Evolutionary conservation across 2,888 invertebrate species (phyloP), one percentile per base, ranked within the genome.

Genomic region (Eumacrocentrus americanus): DNA sequence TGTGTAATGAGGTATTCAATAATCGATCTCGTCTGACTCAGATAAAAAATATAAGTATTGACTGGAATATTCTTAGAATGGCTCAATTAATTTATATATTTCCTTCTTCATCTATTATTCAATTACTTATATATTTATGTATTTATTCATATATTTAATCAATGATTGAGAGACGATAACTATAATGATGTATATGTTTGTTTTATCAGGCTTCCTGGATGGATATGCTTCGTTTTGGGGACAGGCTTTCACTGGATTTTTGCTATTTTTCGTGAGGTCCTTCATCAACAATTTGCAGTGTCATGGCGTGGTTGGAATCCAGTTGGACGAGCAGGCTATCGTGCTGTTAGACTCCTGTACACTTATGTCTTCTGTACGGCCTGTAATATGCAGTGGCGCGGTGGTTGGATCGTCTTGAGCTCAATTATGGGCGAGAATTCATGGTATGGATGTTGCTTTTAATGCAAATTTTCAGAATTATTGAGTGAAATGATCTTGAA

Each of bases 241-340:
- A 80, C 83, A 3, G 65, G 82, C 0, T 72, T 88, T 23, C 87
- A 88, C 67, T 70, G 83, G 6, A 76, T 82, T n/a, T 86, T 89
- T 62, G 84, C 87, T 0, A 71, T 86, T 4, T 34, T 63, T 4
- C 67, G 66, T 34, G 44, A 68, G 11, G 51, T 48, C 1, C 60
- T 76, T 14, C 74, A 77, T 47, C 40, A 52, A 0, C 48, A 37
- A 4, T 69, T 72, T 38, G 70, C 62, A 6, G 60, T 63, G 11
- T 63, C 64, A 12, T 65, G 65, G 46, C 59, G 61, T 54, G 16
- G 63, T 20, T 22, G 65, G 52, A 52, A 66, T 25, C 53, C 60
- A 61, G 1, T 18, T 48, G 48, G 59, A 51, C 60, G 67, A 0
- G 35, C 54, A 3, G 40, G 64, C 44, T 63, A 69, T 61, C 56